Base-by-base conservation (phyloP, 2,797 vertebrate species). In the Ptychobarbus kaznakovi region DNA sequence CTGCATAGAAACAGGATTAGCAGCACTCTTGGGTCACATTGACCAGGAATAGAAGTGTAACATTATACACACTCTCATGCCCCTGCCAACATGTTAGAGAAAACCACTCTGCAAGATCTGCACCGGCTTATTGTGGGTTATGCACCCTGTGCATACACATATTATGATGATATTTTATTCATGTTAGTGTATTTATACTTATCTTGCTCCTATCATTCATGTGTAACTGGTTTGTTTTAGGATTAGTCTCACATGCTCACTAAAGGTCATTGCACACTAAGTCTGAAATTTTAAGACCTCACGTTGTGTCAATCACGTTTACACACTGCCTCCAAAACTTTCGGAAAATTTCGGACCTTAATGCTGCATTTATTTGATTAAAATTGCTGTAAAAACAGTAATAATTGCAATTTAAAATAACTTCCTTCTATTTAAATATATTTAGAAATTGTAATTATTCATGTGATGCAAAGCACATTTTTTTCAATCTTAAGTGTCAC, bases 11-110 rank as follows among this genome's bases (percentile, higher is more conserved):
- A 79, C 74, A 83, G 88, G 83, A 87, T 89, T 87, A 87, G 38
- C 88, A 88, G 90, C 61, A 77, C 82, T 73, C 82, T 88, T 90
- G 85, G 91, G 92, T 93, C 92, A 92, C 92, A 92, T 75, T 91
- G 90, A 91, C 93, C 93, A 94, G 91, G 92, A 95, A 95, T 94
- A 95, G 94, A 91, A 87, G 88, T 93, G 95, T 94, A 95, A 94
- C 92, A 90, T 92, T 93, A 95, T 91, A 92, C 91, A 90, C 86
- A 90, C 85, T 76, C 89, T 79, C 68, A 85, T 86, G 89, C 89
- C 88, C 81, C 87, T 90, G 92, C 90, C 89, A 87, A 91, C 63
- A 81, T 84, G 86, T 38, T 86, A 63, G 25, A 28, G 75, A 74
- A 82, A 78, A 76, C 65, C 85, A 85, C 72, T 80, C 75, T 78